phyloP scores from a whole-genome alignment of 1,140 invertebrate genomes.

The Pachyrhynchus sulphureomaculatus region DNA sequence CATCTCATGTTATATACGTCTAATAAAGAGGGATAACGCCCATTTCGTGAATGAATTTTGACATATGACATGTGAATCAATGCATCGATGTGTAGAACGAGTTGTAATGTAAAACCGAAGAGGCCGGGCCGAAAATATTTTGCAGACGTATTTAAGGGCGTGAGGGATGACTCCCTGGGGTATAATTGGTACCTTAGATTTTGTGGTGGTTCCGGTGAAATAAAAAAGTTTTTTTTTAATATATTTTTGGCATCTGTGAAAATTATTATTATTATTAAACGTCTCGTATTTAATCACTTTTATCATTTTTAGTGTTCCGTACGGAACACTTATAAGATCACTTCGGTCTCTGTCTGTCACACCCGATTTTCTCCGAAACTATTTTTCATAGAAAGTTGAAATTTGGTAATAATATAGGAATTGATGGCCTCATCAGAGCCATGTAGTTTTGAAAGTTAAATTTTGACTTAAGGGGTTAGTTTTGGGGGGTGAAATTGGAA shows the following conservation, averaged over 20 bases:
- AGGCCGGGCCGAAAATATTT: slow-evolving; percentile 17
- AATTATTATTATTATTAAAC: neutral
- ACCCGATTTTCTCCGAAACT: too few species aligned
- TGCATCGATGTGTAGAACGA: slow-evolving; percentile 12
- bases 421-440: too few species aligned
- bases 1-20: slow-evolving; percentile 13
- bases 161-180: slow-evolving; percentile 27
- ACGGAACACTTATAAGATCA: too few species aligned
- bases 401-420: too few species aligned
- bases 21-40: slow-evolving; percentile 24
- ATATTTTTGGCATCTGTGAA: neutral
- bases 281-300: too few species aligned
- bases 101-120: slow-evolving; percentile 22
- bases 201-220: neutral
- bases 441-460: too few species aligned
- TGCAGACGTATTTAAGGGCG: slow-evolving; percentile 18
- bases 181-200: slow-evolving; percentile 17
- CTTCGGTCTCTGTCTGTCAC: too few species aligned
- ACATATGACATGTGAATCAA: slow-evolving; percentile 21
- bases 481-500: too few species aligned
- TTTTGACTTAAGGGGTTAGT: too few species aligned
- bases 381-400: too few species aligned
- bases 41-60: slow-evolving; percentile 22
- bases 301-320: too few species aligned
- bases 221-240: neutral